Base-by-base conservation (phyloP, 2,113 vertebrate genomes). In the Datnioides undecimradiatus region DNA sequence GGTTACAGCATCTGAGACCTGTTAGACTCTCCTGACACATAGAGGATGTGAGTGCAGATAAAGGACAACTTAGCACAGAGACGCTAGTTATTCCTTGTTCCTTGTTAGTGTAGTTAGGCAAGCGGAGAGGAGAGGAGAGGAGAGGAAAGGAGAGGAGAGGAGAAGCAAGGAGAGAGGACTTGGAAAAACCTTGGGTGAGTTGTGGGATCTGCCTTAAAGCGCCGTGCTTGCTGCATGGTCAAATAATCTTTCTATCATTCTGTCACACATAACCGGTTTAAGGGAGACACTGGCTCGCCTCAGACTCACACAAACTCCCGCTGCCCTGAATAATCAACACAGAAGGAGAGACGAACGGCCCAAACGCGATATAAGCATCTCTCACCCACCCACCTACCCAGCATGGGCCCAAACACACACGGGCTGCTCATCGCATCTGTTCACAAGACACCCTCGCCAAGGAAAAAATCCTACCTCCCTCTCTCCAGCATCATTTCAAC, bases 351-450 rank as follows among this genome's bases (percentile, higher is more conserved):
- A 64, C 54, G 23, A 75, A 45, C 64, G 16, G 48, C 72, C 58
- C 67, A 6, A 80, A 59, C 40, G 46, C 57, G 5, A 76, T 55
- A 82, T 49, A 83, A 85, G 76, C 75, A 86, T 85, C 55, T 90
- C 82, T 78, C 89, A 27, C 86, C 83, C 91, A 40, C 91, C 80
- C 86, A 87, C 90, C 79, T 25, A 10, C 80, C 40, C 85, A 86
- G 84, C 87, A 82, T 59, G 82, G 65, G 79, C 25, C 84, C 79
- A 38, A 88, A 88, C 82, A 88, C 83, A 84, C 79, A 41, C 78
- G 63, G 76, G 71, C 88, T 91, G 90, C 88, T 92, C 87, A 73
- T 90, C 63, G 88, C 91, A 88, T 94, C 92, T 93, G 92, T 78
- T 93, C 92, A 59, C 73, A 83, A 79, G 46, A 82, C 79, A 87